Evolutionary conservation across 1,140 invertebrate genomes (phyloP), one percentile per base, ranked within the genome.

Genomic region (Drepana arcuata): DNA sequence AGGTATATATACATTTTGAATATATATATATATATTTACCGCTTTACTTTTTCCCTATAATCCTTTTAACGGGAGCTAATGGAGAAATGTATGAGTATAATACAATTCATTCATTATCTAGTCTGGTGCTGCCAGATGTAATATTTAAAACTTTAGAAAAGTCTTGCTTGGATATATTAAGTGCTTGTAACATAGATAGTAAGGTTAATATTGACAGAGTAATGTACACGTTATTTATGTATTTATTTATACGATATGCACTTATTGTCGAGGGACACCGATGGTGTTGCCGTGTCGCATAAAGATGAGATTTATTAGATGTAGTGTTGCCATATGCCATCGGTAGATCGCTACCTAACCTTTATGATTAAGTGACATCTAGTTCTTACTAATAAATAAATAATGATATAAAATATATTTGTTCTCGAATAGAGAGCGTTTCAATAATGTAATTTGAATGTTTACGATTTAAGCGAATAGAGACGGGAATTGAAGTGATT

Each of bases 321-420:
- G 30, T 48, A 60, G 54, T 64, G 56, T 62, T 64, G 61, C 64
- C 66, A 69, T 61, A 34, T 48, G 30, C 62, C 52, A 49, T 46
- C 59, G 60, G 54, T 41, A 35, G 40, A 32, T 54, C 60, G 60
- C 72, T 70, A 67, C 58, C 62, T 79, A 79, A 77, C 73, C 50
- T 67, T n/a, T n/a, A n/a, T n/a, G 62, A 61, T 48, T 69, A 66
- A 60, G 60, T 58, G 64, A 77, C 65, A 56, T 55, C 48, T 73
- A 80, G 73, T 72, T 75, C 62, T 63, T 74, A 75, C 75, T 80
- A 80, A 80, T 80, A 52, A 64, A 63, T 50, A 57, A 55, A 53
- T 60, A 62, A 73, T 52, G 55, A 54, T 54, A 56, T 56, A 62
- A 60, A 67, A 65, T 67, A 67, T 72, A 73, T 73, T 77, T 66